Percentiles rank a stretch among this genome's conserved stretches.
These are phyloP conservation scores for Novumbra hubbsi DNA, from an alignment of 2,797 vertebrate species.

Conservation along the genomic window DNA sequence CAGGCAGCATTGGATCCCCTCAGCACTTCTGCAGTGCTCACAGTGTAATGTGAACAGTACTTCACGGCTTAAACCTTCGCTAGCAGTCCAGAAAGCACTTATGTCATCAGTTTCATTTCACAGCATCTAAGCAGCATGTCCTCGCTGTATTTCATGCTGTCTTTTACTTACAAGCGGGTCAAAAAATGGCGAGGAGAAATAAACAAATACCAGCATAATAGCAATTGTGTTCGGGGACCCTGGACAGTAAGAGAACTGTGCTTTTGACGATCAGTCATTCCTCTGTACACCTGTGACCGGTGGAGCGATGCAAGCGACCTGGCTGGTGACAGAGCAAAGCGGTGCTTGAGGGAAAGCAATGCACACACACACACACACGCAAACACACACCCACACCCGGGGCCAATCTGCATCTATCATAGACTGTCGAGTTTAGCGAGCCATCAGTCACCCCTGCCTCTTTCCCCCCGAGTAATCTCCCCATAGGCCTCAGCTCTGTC, in stretches of 20 bases:
- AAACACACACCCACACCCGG: not conserved
- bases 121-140: constrained; percentile 2
- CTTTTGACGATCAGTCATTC: not conserved
- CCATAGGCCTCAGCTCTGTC: constrained; percentile 1
- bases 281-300: not conserved
- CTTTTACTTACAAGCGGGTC: constrained; percentile 13
- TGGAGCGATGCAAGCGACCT: constrained; percentile 3
- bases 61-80: constrained; percentile 33
- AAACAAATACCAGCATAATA: constrained; percentile 1
- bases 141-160: constrained; percentile 7
- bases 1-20: constrained; percentile 16
- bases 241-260: too few species aligned
- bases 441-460: constrained; percentile 21
- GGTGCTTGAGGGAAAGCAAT: constrained; percentile 1
- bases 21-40: constrained; percentile 31
- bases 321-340: constrained; percentile 6
- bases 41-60: constrained; percentile 29
- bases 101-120: constrained; percentile 43
- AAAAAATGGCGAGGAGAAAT: constrained; percentile 10
- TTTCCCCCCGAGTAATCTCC: constrained; percentile 27
- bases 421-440: constrained; percentile 25
- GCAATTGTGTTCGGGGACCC: too few species aligned
- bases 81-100: constrained; percentile 29
- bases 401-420: constrained; percentile 20
- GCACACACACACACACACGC: constrained; percentile 8